Evolutionary conservation across 2,888 invertebrate genomes (phyloP).

Genomic region (Polyommatus iphigenia): DNA sequence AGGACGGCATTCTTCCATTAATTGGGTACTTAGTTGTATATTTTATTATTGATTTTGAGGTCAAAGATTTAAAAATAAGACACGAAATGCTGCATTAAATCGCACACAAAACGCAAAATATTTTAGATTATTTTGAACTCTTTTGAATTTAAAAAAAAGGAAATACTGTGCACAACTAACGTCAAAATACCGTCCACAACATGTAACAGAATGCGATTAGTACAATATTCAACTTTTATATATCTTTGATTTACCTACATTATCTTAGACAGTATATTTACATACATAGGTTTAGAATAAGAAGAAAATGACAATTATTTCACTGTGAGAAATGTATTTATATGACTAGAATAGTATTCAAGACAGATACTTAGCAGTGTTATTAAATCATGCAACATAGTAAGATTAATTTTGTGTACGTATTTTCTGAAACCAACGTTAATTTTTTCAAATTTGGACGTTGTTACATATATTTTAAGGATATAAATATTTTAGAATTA

Average conservation of each 20-base stretch:
- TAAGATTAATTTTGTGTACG: background rate
- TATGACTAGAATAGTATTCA: constrained; percentile 8
- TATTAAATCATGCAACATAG: background rate
- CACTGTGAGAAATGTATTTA: background rate
- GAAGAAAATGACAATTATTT: constrained; percentile 7
- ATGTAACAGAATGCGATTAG: background rate
- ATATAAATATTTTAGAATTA: too few species aligned
- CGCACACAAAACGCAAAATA: too few species aligned
- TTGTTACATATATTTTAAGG: background rate
- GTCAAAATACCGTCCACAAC: constrained; percentile 15
- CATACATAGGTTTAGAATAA: constrained; percentile 12
- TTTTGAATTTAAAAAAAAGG: background rate
- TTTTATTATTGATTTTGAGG: background rate
- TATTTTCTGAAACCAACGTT: background rate
- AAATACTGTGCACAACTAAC: background rate
- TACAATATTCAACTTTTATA: constrained; percentile 1
- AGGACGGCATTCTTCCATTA: constrained; percentile 9
- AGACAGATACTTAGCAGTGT: background rate
- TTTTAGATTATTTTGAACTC: background rate
- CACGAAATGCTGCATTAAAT: too few species aligned
- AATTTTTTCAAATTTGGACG: background rate
- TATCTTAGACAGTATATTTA: constrained; percentile 16
- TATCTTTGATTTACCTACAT: background rate
- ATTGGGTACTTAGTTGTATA: background rate
- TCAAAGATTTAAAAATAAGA: too few species aligned